phyloP scores from a whole-genome alignment of 1,140 invertebrate genomes.

The Eumaeus atala region DNA sequence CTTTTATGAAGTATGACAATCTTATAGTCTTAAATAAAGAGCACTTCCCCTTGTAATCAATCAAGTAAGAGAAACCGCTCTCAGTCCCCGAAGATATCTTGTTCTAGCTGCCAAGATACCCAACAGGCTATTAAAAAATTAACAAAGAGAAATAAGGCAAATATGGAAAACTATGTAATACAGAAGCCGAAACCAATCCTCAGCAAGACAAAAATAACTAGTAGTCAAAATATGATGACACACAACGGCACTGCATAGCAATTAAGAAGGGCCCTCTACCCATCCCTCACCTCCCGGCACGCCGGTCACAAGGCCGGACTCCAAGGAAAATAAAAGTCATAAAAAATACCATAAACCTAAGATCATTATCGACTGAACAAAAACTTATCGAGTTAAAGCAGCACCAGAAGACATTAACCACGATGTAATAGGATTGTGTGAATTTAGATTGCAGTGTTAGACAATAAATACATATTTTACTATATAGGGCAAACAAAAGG shows the following conservation, averaged over 20 bases:
- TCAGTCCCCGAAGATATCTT: constrained; percentile 3
- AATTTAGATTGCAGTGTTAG: constrained; percentile 35
- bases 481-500: constrained; percentile 35
- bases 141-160: constrained; percentile 24
- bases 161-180: constrained; percentile 22
- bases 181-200: constrained; percentile 17
- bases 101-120: not conserved
- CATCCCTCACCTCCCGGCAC: constrained; percentile 25
- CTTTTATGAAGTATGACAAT: constrained; percentile 26
- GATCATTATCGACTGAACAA: constrained; percentile 26
- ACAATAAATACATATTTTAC: constrained; percentile 34
- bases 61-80: constrained; percentile 24
- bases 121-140: not conserved
- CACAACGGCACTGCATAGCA: not conserved
- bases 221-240: not conserved
- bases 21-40: constrained; percentile 19
- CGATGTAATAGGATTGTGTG: constrained; percentile 33
- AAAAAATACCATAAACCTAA: constrained; percentile 32
- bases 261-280: constrained; percentile 17
- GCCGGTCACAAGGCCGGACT: constrained; percentile 34
- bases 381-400: constrained; percentile 31
- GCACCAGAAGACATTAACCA: constrained; percentile 33
- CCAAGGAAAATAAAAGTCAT: constrained; percentile 22
- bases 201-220: constrained; percentile 10
- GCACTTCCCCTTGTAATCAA: constrained; percentile 13